phyloP scores from a whole-genome alignment of 2,113 vertebrate species.

The Channa maculata region DNA sequence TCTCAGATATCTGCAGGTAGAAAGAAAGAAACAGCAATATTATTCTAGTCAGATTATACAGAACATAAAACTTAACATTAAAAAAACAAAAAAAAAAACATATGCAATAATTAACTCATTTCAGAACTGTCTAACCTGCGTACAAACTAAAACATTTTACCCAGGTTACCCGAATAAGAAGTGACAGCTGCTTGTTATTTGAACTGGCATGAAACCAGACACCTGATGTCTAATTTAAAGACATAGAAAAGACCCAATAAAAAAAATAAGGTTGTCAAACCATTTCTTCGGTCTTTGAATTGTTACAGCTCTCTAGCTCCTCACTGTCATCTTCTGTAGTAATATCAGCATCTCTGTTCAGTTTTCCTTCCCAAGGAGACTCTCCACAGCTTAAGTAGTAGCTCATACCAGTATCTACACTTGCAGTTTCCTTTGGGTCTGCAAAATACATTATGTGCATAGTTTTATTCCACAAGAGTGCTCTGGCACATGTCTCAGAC shows the following conservation, averaged over 20 bases:
- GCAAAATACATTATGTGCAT: background rate
- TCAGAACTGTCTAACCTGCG: background rate
- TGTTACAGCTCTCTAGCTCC: slow-evolving; percentile 12
- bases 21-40: background rate
- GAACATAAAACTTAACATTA: background rate
- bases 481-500: background rate
- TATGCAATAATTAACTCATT: background rate
- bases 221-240: too few relatives aligned
- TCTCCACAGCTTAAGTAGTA: slow-evolving; percentile 41
- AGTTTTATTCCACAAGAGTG: background rate
- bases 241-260: too few relatives aligned
- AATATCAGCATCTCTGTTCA: background rate
- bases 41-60: background rate
- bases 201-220: too few relatives aligned
- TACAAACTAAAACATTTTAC: background rate
- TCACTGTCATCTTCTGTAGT: slow-evolving; percentile 11
- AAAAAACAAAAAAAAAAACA: background rate
- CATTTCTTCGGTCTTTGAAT: slow-evolving; percentile 44
- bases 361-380: slow-evolving; percentile 70
- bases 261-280: slow-evolving; percentile 30
- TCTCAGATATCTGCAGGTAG: slow-evolving; percentile 62
- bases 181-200: too few relatives aligned
- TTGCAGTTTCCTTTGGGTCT: slow-evolving; percentile 17
- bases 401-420: background rate
- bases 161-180: background rate